These are phyloP conservation scores for Centropyge bicolor DNA, from an alignment of 2,797 vertebrate species.

Conservation along the genomic window DNA sequence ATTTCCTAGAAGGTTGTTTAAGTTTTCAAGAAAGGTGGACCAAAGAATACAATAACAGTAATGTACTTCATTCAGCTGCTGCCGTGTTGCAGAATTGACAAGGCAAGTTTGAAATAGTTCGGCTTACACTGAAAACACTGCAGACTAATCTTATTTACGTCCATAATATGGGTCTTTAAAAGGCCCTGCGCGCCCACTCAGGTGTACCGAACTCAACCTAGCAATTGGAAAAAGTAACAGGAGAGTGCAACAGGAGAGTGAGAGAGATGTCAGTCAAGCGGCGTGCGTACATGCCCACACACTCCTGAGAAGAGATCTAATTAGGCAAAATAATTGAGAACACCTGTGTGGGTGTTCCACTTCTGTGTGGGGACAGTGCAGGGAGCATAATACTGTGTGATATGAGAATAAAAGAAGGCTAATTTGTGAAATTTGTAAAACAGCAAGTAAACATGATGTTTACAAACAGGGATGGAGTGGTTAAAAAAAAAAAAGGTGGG, in stretches of 20 bases:
- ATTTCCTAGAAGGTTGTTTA: not conserved
- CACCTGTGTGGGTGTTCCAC: conserved; percentile 14
- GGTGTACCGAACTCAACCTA: not conserved
- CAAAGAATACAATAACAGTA: not conserved
- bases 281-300: conserved; percentile 21
- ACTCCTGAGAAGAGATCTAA: conserved; percentile 18
- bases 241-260: not conserved
- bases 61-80: not conserved
- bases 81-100: not conserved
- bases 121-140: not conserved
- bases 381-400: not conserved
- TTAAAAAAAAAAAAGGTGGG: no score
- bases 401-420: not conserved
- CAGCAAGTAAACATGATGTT: not conserved
- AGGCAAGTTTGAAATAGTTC: not conserved
- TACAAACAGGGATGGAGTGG: not conserved
- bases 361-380: not conserved
- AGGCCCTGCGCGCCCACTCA: not conserved
- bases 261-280: conserved; percentile 35
- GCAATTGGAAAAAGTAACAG: conserved; percentile 1
- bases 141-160: not conserved
- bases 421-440: not conserved
- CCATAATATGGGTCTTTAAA: not conserved
- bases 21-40: not conserved
- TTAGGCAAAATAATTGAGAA: conserved; percentile 18